Evolutionary conservation across 1,140 invertebrate genomes (phyloP).

Genomic region (Hypothenemus hampei): DNA sequence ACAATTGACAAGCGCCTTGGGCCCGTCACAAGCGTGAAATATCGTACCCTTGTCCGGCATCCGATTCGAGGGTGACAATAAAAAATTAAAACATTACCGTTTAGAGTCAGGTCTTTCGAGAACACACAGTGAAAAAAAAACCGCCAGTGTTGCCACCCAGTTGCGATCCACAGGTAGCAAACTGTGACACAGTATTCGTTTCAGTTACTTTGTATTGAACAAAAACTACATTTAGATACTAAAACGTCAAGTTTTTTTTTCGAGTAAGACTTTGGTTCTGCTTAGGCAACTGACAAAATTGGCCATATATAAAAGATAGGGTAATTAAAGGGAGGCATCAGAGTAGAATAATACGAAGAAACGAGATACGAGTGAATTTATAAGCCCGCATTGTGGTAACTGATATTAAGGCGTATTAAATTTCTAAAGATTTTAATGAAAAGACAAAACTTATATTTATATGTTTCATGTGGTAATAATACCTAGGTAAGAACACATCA

Average conservation of each 20-base stretch:
- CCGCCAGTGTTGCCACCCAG: slow-evolving; percentile 18
- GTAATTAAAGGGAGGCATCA: slow-evolving; percentile 21
- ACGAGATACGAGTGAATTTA: slow-evolving; percentile 17
- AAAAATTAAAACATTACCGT: slow-evolving; percentile 29
- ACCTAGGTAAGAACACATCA: too few relatives aligned
- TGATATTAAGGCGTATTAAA: slow-evolving; percentile 16
- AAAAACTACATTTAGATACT: too few relatives aligned
- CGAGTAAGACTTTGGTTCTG: too few relatives aligned
- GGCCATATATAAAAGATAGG: slow-evolving; percentile 26
- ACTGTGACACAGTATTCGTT: neutral
- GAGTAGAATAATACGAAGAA: slow-evolving; percentile 13
- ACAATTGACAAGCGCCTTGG: slow-evolving; percentile 6
- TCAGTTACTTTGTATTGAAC: too few relatives aligned
- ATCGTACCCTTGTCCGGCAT: slow-evolving; percentile 17
- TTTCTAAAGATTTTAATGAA: too few relatives aligned
- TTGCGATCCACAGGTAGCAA: slow-evolving; percentile 18
- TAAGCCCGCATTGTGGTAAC: slow-evolving; percentile 17
- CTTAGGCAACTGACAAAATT: slow-evolving; percentile 21
- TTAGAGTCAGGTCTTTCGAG: slow-evolving; percentile 19
- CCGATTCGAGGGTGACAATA: slow-evolving; percentile 24
- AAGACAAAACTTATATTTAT: too few relatives aligned
- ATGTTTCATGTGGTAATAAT: too few relatives aligned
- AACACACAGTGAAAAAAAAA: slow-evolving; percentile 14
- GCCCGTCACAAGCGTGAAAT: slow-evolving; percentile 18
- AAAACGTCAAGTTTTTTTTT: too few relatives aligned